Conservation (phyloP, 2,888 invertebrate species). For the Noctuana brunneofusca region DNA sequence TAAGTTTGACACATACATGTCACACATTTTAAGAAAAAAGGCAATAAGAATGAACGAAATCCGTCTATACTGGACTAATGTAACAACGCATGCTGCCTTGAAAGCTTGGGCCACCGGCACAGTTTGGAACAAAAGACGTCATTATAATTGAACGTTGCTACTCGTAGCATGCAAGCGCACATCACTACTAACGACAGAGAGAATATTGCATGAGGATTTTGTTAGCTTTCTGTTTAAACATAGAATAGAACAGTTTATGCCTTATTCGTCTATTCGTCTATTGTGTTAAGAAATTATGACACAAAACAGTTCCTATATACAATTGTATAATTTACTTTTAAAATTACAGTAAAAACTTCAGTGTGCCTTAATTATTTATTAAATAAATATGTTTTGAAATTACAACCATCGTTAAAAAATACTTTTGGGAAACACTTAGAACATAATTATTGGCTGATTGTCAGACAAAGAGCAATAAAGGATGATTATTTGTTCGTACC, state of each 20-base stretch:
- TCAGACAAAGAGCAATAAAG: too few species aligned
- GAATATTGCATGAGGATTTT: neutral
- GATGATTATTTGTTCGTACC: too few species aligned
- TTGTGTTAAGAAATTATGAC: too few species aligned
- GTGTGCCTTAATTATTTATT: too few species aligned
- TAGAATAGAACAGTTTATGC: neutral
- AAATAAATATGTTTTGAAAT: too few species aligned
- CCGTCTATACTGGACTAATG: neutral
- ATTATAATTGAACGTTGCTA: constrained; percentile 31
- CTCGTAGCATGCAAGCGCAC: neutral
- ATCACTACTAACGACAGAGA: neutral
- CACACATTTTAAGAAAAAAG: neutral
- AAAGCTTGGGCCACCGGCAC: constrained; percentile 24
- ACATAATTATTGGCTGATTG: too few species aligned
- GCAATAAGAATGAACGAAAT: neutral
- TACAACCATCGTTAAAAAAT: too few species aligned
- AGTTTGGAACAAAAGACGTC: constrained; percentile 34
- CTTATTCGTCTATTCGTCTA: too few species aligned
- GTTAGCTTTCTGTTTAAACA: neutral
- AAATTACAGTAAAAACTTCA: too few species aligned
- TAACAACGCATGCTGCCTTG: constrained; percentile 30
- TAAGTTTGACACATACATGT: neutral
- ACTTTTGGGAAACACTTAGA: too few species aligned
- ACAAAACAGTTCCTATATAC: too few species aligned
- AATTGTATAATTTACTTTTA: too few species aligned